phyloP scores from a whole-genome alignment of 2,797 vertebrate genomes.

The Gallirallus australis region DNA sequence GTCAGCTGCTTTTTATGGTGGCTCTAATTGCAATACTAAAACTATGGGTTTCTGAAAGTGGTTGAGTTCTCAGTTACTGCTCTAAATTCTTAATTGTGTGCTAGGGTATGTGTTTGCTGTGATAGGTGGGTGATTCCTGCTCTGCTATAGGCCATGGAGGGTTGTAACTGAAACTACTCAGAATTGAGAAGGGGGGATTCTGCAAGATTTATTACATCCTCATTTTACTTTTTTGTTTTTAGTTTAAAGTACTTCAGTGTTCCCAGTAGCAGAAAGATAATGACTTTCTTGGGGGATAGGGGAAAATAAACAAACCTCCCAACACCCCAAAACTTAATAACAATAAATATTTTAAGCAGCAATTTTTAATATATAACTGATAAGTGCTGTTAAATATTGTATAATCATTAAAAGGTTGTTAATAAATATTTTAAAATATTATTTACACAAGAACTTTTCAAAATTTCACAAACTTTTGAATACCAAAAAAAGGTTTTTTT shows the following conservation, averaged over 20 bases:
- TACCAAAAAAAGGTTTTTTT: neutral
- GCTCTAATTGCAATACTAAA: neutral
- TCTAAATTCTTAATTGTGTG: neutral
- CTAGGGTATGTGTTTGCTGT: neutral
- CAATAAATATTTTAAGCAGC: neutral
- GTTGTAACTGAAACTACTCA: neutral
- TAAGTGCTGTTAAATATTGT: neutral
- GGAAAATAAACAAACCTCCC: neutral
- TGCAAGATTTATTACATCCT: neutral
- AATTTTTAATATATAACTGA: neutral
- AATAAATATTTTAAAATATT: neutral
- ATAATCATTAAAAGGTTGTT: neutral
- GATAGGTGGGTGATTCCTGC: neutral
- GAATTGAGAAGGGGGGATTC: neutral
- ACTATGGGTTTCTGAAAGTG: neutral
- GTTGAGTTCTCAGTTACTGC: neutral
- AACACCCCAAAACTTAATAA: neutral
- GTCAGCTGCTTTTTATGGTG: neutral
- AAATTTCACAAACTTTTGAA: neutral
- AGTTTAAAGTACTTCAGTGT: neutral
- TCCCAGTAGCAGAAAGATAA: neutral
- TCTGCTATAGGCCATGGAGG: neutral
- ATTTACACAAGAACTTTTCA: neutral
- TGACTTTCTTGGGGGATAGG: neutral
- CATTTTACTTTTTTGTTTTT: neutral